These are phyloP conservation scores for Periophthalmodon schlosseri DNA, from an alignment of 2,113 vertebrate genomes.

Conservation along the genomic window DNA sequence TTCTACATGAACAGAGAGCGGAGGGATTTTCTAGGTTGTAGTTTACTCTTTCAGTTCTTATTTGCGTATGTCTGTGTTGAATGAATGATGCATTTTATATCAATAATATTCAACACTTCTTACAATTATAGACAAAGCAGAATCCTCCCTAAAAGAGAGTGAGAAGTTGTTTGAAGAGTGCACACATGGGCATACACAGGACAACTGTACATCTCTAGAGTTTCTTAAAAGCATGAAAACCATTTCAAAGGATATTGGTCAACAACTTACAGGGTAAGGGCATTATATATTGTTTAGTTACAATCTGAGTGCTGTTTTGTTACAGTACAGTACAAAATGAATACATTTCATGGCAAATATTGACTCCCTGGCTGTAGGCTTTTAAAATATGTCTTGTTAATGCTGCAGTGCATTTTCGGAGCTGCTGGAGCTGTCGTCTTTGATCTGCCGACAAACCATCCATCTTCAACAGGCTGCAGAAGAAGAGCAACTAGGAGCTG, in stretches of 20 bases:
- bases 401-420: slow-evolving; percentile 59
- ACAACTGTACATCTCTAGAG: slow-evolving; percentile 50
- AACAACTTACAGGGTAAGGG: slow-evolving; percentile 66
- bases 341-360: background rate
- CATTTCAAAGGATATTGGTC: slow-evolving; percentile 59
- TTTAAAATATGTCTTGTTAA: background rate
- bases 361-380: background rate
- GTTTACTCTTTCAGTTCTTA: background rate
- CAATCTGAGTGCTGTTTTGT: background rate
- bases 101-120: background rate
- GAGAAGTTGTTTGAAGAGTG: slow-evolving; percentile 66
- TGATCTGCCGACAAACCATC: slow-evolving; percentile 76
- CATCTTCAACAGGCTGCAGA: slow-evolving; percentile 64
- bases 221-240: slow-evolving; percentile 66
- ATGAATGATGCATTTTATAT: background rate
- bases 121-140: slow-evolving; percentile 60
- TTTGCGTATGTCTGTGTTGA: background rate
- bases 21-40: slow-evolving; percentile 80
- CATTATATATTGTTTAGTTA: background rate
- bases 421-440: slow-evolving; percentile 74
- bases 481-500: slow-evolving; percentile 65
- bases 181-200: slow-evolving; percentile 44
- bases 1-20: slow-evolving; percentile 78
- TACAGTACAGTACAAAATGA: background rate
- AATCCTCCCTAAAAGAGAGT: slow-evolving; percentile 62